A percentile compares a stretch with the other conserved stretches of the same genome.
Conservation (phyloP, 92 coral and sea anemone genomes). For the Zoanthus sociatus region DNA sequence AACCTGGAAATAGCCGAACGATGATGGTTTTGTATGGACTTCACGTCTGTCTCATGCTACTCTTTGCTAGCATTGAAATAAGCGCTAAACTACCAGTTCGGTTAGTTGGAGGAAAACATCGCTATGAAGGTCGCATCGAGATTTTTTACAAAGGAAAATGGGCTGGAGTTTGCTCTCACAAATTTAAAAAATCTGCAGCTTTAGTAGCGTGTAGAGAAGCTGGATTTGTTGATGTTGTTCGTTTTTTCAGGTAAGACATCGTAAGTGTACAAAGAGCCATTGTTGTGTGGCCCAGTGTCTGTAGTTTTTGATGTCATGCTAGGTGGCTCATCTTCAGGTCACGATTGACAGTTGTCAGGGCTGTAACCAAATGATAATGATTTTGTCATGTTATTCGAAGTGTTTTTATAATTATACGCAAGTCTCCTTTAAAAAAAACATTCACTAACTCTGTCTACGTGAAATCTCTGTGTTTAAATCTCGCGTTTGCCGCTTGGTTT, state of each 20-base stretch:
- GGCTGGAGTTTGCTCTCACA: conserved; percentile 57
- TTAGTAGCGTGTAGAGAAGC: conserved; percentile 56
- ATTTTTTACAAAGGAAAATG: conserved; percentile 56
- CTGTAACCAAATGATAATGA: neutral
- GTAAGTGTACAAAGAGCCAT: conserved; percentile 8
- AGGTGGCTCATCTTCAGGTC: neutral
- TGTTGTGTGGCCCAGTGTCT: conserved; percentile 8
- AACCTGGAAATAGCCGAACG: neutral
- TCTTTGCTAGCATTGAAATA: neutral
- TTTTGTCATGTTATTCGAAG: no score
- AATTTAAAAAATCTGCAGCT: conserved; percentile 47
- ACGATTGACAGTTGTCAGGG: neutral
- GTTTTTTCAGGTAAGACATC: conserved; percentile 59
- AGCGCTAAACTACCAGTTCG: conserved; percentile 37
- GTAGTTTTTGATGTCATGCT: neutral
- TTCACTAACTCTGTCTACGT: no score
- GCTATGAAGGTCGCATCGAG: conserved; percentile 60
- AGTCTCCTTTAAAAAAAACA: no score
- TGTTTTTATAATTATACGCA: no score
- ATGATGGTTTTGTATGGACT: neutral
- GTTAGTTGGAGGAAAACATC: conserved; percentile 54
- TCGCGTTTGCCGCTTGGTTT: no score
- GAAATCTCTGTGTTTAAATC: no score
- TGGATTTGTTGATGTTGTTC: conserved; percentile 78
- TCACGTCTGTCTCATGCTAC: neutral